Percentiles rank a stretch among this genome's conserved stretches.
Conservation (phyloP, 2,888 invertebrate species). For the Morpho helenor region DNA sequence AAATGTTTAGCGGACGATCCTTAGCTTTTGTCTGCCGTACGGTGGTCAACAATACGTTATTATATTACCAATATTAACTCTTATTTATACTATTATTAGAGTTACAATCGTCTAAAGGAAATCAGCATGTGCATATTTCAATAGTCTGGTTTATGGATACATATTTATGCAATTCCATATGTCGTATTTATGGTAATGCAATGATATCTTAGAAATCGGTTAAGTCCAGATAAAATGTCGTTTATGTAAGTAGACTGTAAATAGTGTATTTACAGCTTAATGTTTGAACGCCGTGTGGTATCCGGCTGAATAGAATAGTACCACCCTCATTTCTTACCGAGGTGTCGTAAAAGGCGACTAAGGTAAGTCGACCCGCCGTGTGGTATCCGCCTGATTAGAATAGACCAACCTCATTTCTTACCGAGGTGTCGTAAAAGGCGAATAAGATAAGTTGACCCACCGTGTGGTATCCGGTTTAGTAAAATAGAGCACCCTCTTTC, state of each 20-base stretch:
- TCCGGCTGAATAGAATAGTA: no score
- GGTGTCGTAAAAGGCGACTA: no score
- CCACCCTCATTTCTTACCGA: no score
- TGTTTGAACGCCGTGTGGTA: no score
- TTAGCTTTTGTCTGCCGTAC: constrained; percentile 44
- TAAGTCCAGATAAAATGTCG: constrained; percentile 24
- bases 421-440: no score
- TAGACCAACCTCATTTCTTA: no score
- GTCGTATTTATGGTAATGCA: constrained; percentile 32
- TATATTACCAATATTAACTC: neutral
- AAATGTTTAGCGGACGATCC: constrained; percentile 41
- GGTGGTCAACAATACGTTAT: constrained; percentile 9
- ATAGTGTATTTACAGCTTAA: constrained; percentile 7
- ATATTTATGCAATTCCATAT: constrained; percentile 55
- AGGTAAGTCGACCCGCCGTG: no score
- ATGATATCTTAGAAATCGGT: constrained; percentile 27
- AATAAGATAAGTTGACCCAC: no score
- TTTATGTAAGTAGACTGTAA: constrained; percentile 15
- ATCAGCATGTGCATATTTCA: constrained; percentile 31
- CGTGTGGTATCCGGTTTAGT: no score
- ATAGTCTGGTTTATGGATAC: constrained; percentile 26
- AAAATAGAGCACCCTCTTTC: no score
- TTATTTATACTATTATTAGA: neutral
- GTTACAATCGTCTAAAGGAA: constrained; percentile 7
- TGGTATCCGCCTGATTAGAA: no score